phyloP scores from a whole-genome alignment of 2,113 vertebrate species.

The Calonectris borealis region DNA sequence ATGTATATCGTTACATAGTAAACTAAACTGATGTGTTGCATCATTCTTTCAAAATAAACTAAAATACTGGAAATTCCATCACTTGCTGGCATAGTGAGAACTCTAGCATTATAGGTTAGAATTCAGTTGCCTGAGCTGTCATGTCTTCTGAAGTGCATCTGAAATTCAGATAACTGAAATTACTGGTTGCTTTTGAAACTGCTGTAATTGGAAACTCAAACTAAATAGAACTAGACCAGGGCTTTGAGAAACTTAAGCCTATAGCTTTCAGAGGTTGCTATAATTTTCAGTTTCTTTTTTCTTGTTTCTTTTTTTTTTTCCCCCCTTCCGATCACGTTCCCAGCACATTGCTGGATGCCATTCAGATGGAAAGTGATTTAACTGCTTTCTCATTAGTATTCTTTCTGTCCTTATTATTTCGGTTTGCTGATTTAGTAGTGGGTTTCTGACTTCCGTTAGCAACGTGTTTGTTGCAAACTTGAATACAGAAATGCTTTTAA shows the following conservation, averaged over 20 bases:
- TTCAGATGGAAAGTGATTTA: conserved; percentile 4
- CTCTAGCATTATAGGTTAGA: background rate
- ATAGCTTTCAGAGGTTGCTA: background rate
- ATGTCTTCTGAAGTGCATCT: background rate
- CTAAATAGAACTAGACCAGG: conserved; percentile 64
- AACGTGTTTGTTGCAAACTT: background rate
- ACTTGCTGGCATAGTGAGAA: background rate
- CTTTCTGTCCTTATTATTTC: conserved; percentile 16
- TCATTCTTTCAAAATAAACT: background rate
- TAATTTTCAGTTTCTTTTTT: background rate
- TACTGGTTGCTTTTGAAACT: conserved; percentile 39
- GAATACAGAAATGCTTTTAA: conserved; percentile 9
- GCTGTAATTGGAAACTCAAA: conserved; percentile 56
- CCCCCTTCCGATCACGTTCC: background rate
- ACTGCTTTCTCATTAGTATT: background rate
- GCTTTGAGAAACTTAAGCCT: conserved; percentile 29
- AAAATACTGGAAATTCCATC: background rate
- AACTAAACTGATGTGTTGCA: background rate
- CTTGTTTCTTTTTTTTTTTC: no score
- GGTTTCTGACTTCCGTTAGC: conserved; percentile 27
- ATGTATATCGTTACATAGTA: background rate
- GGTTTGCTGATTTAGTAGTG: background rate
- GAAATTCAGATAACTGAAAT: background rate
- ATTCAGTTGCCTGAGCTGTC: background rate
- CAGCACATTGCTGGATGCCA: conserved; percentile 9